phyloP scores from a whole-genome alignment of 2,113 vertebrate genomes.

The Silurus glanis region DNA sequence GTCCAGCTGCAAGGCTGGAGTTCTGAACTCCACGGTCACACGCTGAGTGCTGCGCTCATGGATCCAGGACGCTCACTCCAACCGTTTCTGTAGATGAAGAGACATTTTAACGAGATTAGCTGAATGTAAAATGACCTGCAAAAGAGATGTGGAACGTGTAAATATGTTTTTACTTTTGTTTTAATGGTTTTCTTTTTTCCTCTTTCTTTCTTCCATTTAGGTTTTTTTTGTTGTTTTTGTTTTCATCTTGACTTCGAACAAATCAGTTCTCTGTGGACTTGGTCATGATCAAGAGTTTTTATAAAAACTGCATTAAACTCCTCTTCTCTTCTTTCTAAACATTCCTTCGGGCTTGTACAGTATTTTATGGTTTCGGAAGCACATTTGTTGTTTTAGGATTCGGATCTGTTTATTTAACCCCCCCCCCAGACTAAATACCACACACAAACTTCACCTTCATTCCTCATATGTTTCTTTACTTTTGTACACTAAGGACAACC shows the following conservation, averaged over 20 bases:
- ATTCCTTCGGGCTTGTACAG: background rate
- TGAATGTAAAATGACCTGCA: slow-evolving; percentile 48
- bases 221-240: background rate
- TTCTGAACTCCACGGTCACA: slow-evolving; percentile 73
- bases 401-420: slow-evolving; percentile 1
- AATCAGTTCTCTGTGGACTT: background rate
- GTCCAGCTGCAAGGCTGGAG: slow-evolving; percentile 59
- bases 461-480: background rate
- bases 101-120: slow-evolving; percentile 11
- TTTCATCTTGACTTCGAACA: background rate
- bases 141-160: slow-evolving; percentile 34
- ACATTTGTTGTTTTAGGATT: background rate
- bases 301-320: slow-evolving; percentile 47
- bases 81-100: slow-evolving; percentile 6
- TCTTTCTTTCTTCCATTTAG: background rate
- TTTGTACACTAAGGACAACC: background rate
- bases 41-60: slow-evolving; percentile 53
- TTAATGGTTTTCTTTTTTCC: slow-evolving; percentile 13
- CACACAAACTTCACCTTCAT: background rate
- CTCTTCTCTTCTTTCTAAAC: background rate
- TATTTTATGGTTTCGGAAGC: background rate
- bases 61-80: background rate
- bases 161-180: slow-evolving; percentile 41
- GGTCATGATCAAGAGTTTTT: slow-evolving; percentile 35
- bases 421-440: background rate